Percentiles rank a stretch among this genome's conserved stretches.
Conservation (phyloP, 2,113 vertebrate genomes). For the Scopus umbretta region DNA sequence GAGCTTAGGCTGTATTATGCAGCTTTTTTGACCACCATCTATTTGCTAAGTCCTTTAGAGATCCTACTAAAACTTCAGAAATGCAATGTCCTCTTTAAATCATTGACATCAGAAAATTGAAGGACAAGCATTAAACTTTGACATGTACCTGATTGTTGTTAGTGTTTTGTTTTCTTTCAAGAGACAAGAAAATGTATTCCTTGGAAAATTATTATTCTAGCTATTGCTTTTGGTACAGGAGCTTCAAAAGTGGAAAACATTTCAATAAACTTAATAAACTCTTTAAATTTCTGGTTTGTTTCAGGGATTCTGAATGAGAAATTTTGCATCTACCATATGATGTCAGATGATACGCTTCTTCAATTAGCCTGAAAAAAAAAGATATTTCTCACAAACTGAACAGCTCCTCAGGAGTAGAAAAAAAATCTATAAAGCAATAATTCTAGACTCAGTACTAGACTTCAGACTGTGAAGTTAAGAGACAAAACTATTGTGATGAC, state of each 20-base stretch:
- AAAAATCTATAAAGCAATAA: not conserved
- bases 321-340: not conserved
- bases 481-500: not conserved
- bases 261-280: not conserved
- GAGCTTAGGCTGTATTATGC: conserved; percentile 56
- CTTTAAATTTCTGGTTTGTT: not conserved
- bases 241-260: not conserved
- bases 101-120: conserved; percentile 10
- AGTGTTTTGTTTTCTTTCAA: not conserved
- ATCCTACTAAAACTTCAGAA: not conserved
- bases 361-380: not conserved
- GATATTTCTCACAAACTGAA: not conserved
- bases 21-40: conserved; percentile 26
- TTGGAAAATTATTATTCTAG: not conserved
- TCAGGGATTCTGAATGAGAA: not conserved
- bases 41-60: conserved; percentile 3
- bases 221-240: not conserved
- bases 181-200: not conserved
- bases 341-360: not conserved
- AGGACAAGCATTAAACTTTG: not conserved
- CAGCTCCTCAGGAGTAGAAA: not conserved
- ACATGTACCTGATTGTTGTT: not conserved
- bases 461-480: not conserved
- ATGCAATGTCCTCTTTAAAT: conserved; percentile 8
- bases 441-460: not conserved